These are phyloP conservation scores for Anolis apletophallus DNA, from an alignment of 2,797 vertebrate species.

Conservation along the genomic window DNA sequence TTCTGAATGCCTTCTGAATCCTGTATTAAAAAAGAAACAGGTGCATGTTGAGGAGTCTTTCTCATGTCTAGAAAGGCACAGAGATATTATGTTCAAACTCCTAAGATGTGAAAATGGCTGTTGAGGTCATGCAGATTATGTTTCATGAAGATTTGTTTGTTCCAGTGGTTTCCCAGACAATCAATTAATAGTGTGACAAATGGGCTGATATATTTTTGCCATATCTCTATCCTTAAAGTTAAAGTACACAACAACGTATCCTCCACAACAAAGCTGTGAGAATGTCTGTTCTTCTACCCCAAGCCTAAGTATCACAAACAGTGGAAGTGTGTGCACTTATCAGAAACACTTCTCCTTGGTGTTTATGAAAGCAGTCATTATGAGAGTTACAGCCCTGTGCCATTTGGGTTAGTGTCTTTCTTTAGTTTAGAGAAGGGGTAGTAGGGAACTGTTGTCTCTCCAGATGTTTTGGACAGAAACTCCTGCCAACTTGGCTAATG, in stretches of 20 bases:
- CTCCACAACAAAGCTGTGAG: neutral
- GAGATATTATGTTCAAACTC: neutral
- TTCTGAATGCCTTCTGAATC: neutral
- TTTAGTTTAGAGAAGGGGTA: neutral
- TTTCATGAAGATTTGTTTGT: slow-evolving; percentile 6
- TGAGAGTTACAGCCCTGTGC: neutral
- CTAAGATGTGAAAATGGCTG: slow-evolving; percentile 2
- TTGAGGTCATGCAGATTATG: neutral
- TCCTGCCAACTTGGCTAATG: too few relatives aligned
- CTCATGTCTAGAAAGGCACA: neutral
- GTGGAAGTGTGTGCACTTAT: neutral
- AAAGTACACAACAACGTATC: neutral
- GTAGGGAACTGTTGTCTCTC: too few relatives aligned
- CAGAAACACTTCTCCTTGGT: neutral
- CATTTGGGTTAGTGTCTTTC: neutral
- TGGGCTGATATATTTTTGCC: neutral
- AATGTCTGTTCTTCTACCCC: neutral
- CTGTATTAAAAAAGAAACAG: neutral
- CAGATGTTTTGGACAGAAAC: too few relatives aligned
- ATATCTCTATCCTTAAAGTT: neutral
- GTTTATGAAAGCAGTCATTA: neutral
- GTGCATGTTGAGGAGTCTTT: neutral
- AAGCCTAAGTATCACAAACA: neutral
- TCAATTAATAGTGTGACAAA: neutral
- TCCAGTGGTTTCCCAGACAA: neutral